These are phyloP conservation scores for Oscheius onirici DNA, from an alignment of 2,888 invertebrate genomes.

Conservation along the genomic window DNA sequence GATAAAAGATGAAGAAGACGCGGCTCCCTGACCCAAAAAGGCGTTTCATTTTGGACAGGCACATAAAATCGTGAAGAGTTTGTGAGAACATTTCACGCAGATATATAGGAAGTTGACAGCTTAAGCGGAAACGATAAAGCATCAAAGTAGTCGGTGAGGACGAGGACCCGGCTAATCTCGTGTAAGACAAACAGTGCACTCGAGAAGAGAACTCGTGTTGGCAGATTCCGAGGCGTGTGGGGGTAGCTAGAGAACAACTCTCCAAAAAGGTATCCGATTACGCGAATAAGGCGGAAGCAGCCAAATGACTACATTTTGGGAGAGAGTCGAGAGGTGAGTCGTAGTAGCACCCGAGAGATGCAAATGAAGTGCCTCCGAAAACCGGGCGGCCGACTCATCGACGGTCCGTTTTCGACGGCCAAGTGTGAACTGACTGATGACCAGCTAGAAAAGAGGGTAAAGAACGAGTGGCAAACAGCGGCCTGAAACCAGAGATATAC, in stretches of 20 bases:
- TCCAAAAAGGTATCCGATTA: slow-evolving; percentile 7
- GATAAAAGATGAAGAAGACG: too few relatives aligned
- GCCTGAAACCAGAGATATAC: slow-evolving; percentile 14
- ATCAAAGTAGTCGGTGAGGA: too few relatives aligned
- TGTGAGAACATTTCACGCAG: too few relatives aligned
- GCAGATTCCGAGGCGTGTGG: not conserved
- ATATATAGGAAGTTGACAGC: too few relatives aligned
- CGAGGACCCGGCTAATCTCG: not conserved
- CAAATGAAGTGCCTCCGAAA: slow-evolving; percentile 11
- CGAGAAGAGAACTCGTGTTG: slow-evolving; percentile 24
- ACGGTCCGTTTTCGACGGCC: too few relatives aligned
- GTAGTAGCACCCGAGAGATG: not conserved
- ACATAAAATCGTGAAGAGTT: too few relatives aligned
- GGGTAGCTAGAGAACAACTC: not conserved
- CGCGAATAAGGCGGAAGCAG: not conserved
- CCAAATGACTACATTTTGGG: too few relatives aligned
- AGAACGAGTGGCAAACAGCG: slow-evolving; percentile 3
- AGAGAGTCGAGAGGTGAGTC: not conserved
- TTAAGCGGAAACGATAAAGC: too few relatives aligned
- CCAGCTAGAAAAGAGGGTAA: not conserved
- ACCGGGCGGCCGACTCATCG: not conserved
- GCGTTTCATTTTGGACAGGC: too few relatives aligned
- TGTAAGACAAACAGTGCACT: slow-evolving; percentile 17
- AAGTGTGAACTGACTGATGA: not conserved
- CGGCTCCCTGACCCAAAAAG: too few relatives aligned